Evolutionary conservation across 2,113 vertebrate genomes (phyloP), one percentile per base, ranked within the genome.

Genomic region (Synchiropus splendidus): DNA sequence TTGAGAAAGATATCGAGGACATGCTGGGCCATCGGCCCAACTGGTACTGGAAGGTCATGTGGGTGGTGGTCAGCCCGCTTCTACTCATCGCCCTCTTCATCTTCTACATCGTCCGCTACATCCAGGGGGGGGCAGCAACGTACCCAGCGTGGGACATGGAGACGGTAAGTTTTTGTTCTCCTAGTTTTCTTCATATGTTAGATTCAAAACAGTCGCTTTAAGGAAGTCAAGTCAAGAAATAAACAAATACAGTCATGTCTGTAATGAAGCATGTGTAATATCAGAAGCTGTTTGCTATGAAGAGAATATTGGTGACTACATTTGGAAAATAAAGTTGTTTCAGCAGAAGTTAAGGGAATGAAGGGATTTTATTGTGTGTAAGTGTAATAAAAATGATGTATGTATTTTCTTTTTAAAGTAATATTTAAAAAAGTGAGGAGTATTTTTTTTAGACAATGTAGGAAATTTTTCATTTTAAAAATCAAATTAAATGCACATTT

Each of bases 141-240:
- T 98, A 98, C 63, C 88, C 91, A 67, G 92, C 90, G 1, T 98
- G 94, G 94, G 73, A 96, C 21, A 83, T 88, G 67, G 53, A 86
- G 17, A 72, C 85, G 87, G 92, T 98, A 81, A 74, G 76, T 9
- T 2, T 44, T 40, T 14, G 16, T 2, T 6, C 6, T 12, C 5
- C 39, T 1, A 1, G 21, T 15, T 6, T 13, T 10, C 6, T 4
- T 11, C 10, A 6, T 18, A 5, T 5, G 17, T 15, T 12, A n/a
- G 10, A 10, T 16, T n/a, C 6, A 36, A 4, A 9, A 37, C 36
- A 37, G 16, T 37, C n/a, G n/a, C n/a, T n/a, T n/a, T n/a, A n/a
- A n/a, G n/a, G n/a, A n/a, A n/a, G n/a, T n/a, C n/a, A n/a, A n/a
- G n/a, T n/a, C n/a, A n/a, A n/a, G n/a, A n/a, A n/a, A n/a, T n/a